Evolutionary conservation across 2,888 invertebrate genomes (phyloP).

Genomic region (Luffia ferchaultella): DNA sequence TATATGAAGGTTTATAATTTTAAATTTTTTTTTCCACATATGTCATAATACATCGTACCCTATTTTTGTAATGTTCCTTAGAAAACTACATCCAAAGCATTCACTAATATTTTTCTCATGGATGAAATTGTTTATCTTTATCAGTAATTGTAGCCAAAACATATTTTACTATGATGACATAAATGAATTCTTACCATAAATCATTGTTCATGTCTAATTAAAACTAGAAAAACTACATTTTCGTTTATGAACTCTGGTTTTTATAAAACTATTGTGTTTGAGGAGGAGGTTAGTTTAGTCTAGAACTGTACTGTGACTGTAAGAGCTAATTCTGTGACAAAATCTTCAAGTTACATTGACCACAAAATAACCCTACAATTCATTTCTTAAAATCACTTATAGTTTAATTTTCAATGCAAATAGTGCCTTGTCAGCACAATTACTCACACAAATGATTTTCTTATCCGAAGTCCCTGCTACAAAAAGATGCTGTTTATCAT

Average conservation of each 20-base stretch:
- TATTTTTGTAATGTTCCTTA: no score
- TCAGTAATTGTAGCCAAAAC: no score
- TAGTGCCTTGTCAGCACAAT: background rate
- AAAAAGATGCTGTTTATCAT: conserved; percentile 96
- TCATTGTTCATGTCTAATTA: no score
- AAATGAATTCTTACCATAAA: no score
- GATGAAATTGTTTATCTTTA: no score
- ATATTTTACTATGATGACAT: no score
- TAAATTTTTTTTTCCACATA: no score
- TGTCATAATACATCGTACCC: no score
- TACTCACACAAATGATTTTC: conserved; percentile 96
- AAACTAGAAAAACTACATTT: background rate
- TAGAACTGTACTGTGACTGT: background rate
- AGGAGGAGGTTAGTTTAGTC: background rate
- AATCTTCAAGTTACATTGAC: background rate
- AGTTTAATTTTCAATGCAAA: background rate
- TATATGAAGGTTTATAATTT: no score
- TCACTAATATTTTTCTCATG: no score
- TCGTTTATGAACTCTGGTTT: background rate
- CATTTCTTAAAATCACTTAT: background rate
- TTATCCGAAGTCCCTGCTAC: conserved; percentile 99
- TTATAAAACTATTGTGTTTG: background rate
- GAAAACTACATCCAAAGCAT: no score
- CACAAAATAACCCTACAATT: background rate
- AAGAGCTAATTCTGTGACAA: background rate